Conservation (phyloP, 2,888 invertebrate species). For the Hydraecia micacea region DNA sequence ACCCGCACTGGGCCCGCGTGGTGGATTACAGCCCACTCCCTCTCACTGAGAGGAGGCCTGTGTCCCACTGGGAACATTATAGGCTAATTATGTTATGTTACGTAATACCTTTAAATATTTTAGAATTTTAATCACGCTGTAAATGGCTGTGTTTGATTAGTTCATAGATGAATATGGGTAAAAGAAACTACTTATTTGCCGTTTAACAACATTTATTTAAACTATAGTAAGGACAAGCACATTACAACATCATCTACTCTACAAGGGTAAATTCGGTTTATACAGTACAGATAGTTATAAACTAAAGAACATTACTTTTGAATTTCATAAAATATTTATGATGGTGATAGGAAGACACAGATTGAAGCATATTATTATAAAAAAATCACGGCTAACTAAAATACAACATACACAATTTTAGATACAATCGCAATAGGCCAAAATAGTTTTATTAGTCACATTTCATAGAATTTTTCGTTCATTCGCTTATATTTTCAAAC, state of each 20-base stretch:
- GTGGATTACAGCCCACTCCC: too few relatives aligned
- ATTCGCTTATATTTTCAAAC: neutral
- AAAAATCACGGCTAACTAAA: neutral
- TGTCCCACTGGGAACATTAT: too few relatives aligned
- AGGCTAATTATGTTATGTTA: too few relatives aligned
- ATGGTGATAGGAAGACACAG: neutral
- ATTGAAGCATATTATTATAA: neutral
- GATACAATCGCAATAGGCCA: neutral
- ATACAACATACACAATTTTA: neutral
- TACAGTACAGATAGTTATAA: slow-evolving; percentile 17
- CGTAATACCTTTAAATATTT: too few relatives aligned
- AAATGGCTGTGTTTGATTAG: too few relatives aligned
- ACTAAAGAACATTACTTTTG: neutral
- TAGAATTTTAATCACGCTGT: neutral
- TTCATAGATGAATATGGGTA: neutral
- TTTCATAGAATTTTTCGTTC: too few relatives aligned
- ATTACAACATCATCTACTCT: slow-evolving; percentile 7
- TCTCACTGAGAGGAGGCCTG: too few relatives aligned
- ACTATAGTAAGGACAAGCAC: slow-evolving; percentile 1
- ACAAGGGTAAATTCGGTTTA: slow-evolving; percentile 49
- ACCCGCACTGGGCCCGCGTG: too few relatives aligned
- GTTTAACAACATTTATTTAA: slow-evolving; percentile 29
- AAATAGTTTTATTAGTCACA: neutral
- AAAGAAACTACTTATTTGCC: neutral
- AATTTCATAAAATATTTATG: neutral